Conservation (phyloP, 2,797 vertebrate genomes). For the Danio tinwini region DNA sequence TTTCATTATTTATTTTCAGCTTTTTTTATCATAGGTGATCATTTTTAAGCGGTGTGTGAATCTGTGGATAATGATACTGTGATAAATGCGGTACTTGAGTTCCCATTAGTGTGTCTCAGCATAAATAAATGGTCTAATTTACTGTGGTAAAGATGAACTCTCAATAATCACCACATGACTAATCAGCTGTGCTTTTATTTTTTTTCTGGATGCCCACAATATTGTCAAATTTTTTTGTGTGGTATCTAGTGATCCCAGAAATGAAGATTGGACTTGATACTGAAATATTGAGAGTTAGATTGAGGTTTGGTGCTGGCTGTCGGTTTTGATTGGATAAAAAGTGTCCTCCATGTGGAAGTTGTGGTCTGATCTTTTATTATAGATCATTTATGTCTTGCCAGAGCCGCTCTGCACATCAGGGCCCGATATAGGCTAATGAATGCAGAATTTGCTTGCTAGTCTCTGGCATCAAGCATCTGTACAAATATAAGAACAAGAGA, state of each 20-base stretch:
- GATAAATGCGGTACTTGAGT: background rate
- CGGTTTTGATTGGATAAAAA: background rate
- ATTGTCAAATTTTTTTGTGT: background rate
- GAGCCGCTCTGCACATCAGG: background rate
- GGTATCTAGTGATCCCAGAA: background rate
- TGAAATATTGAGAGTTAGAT: background rate
- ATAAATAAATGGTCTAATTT: background rate
- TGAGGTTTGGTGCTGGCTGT: slow-evolving; percentile 1
- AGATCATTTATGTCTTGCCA: too few species aligned
- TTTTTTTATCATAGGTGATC: background rate
- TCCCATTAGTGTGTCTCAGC: background rate
- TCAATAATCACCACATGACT: background rate
- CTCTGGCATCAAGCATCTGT: background rate
- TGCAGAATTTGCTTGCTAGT: slow-evolving; percentile 8
- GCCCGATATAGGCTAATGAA: background rate
- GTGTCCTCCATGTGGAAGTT: background rate
- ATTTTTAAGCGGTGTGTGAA: background rate
- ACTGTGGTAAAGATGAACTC: background rate
- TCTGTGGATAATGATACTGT: background rate
- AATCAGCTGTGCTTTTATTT: background rate
- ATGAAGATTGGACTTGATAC: background rate
- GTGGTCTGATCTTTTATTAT: slow-evolving; percentile 8
- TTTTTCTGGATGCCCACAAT: background rate
- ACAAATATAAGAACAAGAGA: background rate
- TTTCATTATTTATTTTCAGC: background rate